Conservation (phyloP, 2,797 vertebrate species). For the Sphenodon punctatus region DNA sequence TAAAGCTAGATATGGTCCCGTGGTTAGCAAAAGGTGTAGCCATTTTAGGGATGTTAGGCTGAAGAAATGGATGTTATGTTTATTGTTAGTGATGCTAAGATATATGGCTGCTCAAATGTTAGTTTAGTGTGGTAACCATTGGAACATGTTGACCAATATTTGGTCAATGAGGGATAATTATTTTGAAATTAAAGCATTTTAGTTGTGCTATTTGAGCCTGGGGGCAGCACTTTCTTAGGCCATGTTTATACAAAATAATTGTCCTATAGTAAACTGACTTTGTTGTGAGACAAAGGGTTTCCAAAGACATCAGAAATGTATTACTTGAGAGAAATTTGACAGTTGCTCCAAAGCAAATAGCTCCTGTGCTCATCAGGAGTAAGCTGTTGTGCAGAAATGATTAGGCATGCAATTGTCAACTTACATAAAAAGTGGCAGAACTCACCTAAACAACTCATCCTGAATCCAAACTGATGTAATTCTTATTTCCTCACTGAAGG, state of each 20-base stretch:
- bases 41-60: not conserved
- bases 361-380: too few species aligned
- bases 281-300: too few species aligned
- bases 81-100: not conserved
- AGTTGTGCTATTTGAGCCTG: not conserved
- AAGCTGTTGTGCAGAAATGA: not conserved
- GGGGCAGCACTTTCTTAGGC: not conserved
- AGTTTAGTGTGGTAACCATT: not conserved
- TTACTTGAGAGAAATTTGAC: too few species aligned
- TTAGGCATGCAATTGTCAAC: not conserved
- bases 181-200: too few species aligned
- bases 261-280: too few species aligned
- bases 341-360: too few species aligned
- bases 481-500: not conserved
- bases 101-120: too few species aligned
- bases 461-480: rapidly evolving
- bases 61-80: not conserved
- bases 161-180: too few species aligned
- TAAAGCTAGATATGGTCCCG: too few species aligned
- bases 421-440: not conserved
- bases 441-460: not conserved
- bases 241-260: too few species aligned
- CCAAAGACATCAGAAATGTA: too few species aligned
- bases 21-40: not conserved
- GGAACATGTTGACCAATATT: rapidly evolving